Percentiles rank a stretch among this genome's conserved stretches.
These are phyloP conservation scores for Andrena camellia DNA, from an alignment of 2,888 invertebrate species.

Conservation along the genomic window DNA sequence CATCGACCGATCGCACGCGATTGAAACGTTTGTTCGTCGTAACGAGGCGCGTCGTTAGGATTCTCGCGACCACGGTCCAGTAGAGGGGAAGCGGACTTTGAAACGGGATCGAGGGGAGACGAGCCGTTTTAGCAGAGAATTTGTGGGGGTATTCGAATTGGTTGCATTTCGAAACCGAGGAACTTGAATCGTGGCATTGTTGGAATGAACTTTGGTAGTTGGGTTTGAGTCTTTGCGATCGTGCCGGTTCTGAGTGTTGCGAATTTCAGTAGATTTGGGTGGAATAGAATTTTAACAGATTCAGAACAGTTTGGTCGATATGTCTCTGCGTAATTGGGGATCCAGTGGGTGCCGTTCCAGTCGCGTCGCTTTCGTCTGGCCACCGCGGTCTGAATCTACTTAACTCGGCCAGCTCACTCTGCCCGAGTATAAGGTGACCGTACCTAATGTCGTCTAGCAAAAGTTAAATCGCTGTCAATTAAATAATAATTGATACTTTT, in stretches of 20 bases:
- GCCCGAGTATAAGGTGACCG: no score
- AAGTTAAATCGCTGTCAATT: no score
- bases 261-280: no score
- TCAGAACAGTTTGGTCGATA: no score
- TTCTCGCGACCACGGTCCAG: neutral
- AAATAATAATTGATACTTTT: no score
- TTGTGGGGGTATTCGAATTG: neutral
- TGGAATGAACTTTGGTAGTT: neutral
- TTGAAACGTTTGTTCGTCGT: slow-evolving; percentile 37
- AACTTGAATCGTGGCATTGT: neutral
- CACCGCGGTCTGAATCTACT: neutral
- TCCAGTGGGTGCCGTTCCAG: neutral
- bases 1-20: slow-evolving; percentile 37
- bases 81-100: neutral
- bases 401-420: neutral
- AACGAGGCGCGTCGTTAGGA: slow-evolving; percentile 53
- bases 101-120: slow-evolving; percentile 24
- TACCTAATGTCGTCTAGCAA: no score
- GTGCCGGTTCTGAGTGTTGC: no score
- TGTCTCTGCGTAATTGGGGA: neutral
- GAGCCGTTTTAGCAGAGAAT: neutral
- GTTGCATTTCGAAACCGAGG: neutral
- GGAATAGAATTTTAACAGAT: no score
- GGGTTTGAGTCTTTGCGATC: neutral
- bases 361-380: neutral